Evolutionary conservation across 1,140 invertebrate species (phyloP), one percentile per base, ranked within the genome.

Genomic region (Cotesia typhae): DNA sequence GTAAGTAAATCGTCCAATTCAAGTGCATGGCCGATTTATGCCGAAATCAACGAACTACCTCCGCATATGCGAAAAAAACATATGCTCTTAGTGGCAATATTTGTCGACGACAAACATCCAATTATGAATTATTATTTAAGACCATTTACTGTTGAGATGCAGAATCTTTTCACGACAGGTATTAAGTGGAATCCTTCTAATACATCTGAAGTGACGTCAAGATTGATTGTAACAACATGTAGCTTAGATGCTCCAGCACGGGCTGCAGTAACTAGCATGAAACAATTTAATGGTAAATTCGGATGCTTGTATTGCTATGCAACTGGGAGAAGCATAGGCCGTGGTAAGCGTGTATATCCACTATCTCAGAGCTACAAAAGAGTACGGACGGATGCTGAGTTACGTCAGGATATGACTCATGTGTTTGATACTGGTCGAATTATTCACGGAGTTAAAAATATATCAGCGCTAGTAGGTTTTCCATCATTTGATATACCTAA

Each of bases 81-180:
- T 41, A 70, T 74, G 59, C 60, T 70, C 4, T 20, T 41, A 55
- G 72, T 67, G 28, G 72, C 53, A 47, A 36, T 74, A 35, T 74
- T 61, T 47, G 71, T 72, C 17, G 71, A 41, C 10, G 41, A 65
- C 6, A 12, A 28, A 4, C 71, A 72, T 38, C 72, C 72, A 9
- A 28, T 70, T 4, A 70, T 74, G 28, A 74, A 74, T 17, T 14
- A 63, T 14, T 55, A 65, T 12, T 51, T 74, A 10, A 28, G 36
- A 3, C 72, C 60, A 38, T 17, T 74, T 9, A 52, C 69, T 4
- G 12, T 35, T 10, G 67, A 63, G 51, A 10, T 74, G 55, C 4
- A 36, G 14, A 0, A 9, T 1, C 47, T 71, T 55, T 60, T 47
- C 28, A 41, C 37, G 3, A 41, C 10, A 28, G 70, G 63, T 12